Evolutionary conservation across 1,140 invertebrate genomes (phyloP).

Genomic region (Lethocerus indicus): DNA sequence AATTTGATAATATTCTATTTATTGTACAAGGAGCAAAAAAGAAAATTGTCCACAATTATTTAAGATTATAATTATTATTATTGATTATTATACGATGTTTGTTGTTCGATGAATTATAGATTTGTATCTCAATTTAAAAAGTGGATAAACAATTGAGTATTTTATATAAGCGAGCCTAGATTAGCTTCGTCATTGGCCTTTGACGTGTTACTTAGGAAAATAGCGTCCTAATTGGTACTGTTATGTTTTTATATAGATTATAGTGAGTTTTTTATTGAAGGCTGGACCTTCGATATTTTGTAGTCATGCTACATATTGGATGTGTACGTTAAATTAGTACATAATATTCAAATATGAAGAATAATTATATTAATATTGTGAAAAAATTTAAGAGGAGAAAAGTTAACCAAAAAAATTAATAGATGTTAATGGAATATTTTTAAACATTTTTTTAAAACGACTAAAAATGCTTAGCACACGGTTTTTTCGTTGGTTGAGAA

Average conservation of each 20-base stretch:
- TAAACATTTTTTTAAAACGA: constrained; percentile 15
- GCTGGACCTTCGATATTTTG: constrained; percentile 13
- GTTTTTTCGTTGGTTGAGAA: constrained; percentile 13
- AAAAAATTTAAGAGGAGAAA: neutral
- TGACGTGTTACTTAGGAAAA: constrained; percentile 1
- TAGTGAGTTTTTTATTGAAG: constrained; percentile 8
- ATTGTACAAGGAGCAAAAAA: no score
- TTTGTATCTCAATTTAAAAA: no score
- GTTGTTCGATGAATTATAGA: no score
- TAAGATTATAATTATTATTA: no score
- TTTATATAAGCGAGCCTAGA: no score
- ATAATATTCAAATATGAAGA: constrained; percentile 8
- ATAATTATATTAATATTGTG: constrained; percentile 9
- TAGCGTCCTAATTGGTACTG: constrained; percentile 6
- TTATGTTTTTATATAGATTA: constrained; percentile 11
- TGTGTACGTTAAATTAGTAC: constrained; percentile 7
- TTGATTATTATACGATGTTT: no score
- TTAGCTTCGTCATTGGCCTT: constrained; percentile 9
- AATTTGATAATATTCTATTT: no score
- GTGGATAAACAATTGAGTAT: no score
- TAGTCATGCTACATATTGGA: constrained; percentile 11
- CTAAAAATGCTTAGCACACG: constrained; percentile 11
- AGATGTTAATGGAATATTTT: constrained; percentile 15
- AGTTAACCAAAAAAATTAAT: constrained; percentile 5
- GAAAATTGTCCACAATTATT: no score